Percentiles rank a stretch among this genome's conserved stretches.
Conservation (phyloP, 1,140 invertebrate genomes). For the Steinernema feltiae region DNA sequence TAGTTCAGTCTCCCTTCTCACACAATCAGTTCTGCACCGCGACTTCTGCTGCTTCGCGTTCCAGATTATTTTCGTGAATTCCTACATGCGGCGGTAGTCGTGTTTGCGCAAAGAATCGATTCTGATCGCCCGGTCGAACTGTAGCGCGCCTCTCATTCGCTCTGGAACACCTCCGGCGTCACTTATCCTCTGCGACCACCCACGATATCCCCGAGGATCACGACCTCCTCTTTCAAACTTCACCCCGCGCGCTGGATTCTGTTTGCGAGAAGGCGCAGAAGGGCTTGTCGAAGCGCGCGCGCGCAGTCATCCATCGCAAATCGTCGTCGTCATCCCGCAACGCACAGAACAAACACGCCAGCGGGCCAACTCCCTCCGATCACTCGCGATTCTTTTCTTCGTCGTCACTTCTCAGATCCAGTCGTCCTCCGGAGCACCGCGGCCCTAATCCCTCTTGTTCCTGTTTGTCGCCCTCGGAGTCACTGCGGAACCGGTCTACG, state of each 20-base stretch:
- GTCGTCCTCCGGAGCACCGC: background rate
- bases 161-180: too few relatives aligned
- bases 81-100: too few relatives aligned
- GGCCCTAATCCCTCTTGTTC: slow-evolving; percentile 11
- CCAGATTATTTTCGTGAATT: too few relatives aligned
- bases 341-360: background rate
- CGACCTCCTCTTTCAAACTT: background rate
- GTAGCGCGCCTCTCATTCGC: too few relatives aligned
- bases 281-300: background rate
- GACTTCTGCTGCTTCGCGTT: too few relatives aligned
- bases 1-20: too few relatives aligned
- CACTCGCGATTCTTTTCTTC: background rate
- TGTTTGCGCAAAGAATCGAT: too few relatives aligned
- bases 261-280: background rate
- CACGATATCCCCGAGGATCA: background rate
- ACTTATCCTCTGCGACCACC: background rate
- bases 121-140: too few relatives aligned
- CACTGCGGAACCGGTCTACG: background rate
- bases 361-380: background rate
- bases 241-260: background rate
- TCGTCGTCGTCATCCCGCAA: background rate
- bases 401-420: background rate
- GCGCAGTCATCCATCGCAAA: background rate
- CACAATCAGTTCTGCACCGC: too few relatives aligned
- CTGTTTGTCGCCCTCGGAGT: background rate